Conservation (phyloP, 2,888 invertebrate species). For the Latrodectus elegans region DNA sequence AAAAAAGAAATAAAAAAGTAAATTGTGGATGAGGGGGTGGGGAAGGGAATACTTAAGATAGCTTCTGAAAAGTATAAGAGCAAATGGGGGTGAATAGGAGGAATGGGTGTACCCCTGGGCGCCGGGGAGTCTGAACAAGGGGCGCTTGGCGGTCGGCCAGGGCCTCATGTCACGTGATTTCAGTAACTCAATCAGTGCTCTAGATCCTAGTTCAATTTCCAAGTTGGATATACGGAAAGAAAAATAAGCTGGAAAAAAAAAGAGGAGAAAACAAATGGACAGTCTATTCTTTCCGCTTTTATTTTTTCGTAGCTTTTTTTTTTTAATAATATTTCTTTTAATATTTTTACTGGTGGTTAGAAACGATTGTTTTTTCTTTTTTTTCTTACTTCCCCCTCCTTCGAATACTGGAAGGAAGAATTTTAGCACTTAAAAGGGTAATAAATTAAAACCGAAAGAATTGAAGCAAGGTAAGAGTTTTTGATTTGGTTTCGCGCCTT, state of each 20-base stretch:
- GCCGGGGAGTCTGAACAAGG: conserved; percentile 51
- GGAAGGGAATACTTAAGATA: background rate
- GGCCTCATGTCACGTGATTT: conserved; percentile 55
- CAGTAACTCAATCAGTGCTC: conserved; percentile 66
- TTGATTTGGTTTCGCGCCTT: conserved; percentile 16
- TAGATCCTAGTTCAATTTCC: conserved; percentile 59
- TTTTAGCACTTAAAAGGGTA: conserved; percentile 40
- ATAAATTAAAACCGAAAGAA: conserved; percentile 43
- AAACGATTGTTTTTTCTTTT: background rate
- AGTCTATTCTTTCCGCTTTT: conserved; percentile 26
- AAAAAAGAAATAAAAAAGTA: background rate
- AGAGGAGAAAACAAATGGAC: conserved; percentile 51
- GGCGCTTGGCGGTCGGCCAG: conserved; percentile 58
- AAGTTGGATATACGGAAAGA: conserved; percentile 35
- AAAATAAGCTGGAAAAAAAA: conserved; percentile 22
- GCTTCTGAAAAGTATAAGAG: background rate
- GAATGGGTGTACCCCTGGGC: conserved; percentile 25
- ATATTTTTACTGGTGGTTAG: conserved; percentile 19
- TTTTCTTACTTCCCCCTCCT: no score
- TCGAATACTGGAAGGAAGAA: background rate
- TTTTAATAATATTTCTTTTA: conserved; percentile 24
- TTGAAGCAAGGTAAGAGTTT: conserved; percentile 38
- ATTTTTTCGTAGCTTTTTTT: conserved; percentile 4
- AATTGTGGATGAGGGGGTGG: conserved; percentile 2
- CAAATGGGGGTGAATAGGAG: conserved; percentile 2